Evolutionary conservation across 2,113 vertebrate species (phyloP), one percentile per base, ranked within the genome.

Genomic region (Dipodomys merriami): DNA sequence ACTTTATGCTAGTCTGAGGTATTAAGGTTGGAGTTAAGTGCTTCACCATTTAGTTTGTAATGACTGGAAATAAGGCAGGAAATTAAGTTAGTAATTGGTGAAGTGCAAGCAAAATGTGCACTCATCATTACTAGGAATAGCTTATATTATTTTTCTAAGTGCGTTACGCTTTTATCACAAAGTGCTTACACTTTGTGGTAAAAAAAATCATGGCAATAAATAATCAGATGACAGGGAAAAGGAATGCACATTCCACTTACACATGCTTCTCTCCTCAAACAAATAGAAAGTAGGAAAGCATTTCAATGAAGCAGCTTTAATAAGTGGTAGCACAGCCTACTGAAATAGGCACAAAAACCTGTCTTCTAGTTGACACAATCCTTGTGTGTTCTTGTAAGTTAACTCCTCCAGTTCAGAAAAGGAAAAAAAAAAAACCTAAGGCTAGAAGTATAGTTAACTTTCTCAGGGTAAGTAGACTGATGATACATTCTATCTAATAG

Each of bases 31-130:
- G 87, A 49, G 77, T 39, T 64, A 81, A 96, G 78, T 65, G 79
- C 64, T 93, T 73, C 5, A n/a, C 62, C 39, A 85, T 91, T 71
- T 90, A 94, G 44, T 96, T 49, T 65, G 39, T 68, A 86, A 79
- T 78, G 77, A 91, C 71, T 91, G 67, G 74, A 72, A 92, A 78
- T 0, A 83, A 39, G 79, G 29, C 74, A 90, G 33, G 44, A 94
- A 95, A 74, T 94, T 11, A 33, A 91, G 20, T 82, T 94, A 82
- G 67, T 97, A 96, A 95, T 92, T 74, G 39, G 53, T 20, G 53
- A 91, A 69, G 39, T 81, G 76, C 82, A 90, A 88, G 49, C 74
- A 88, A 93, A 93, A 85, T 83, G 29, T 18, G 60, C 23, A 83
- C 30, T 73, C 46, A 83, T 74, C 35, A 93, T 87, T 94, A 94